Percentiles rank a stretch among this genome's conserved stretches.
Conservation (phyloP, 2,888 invertebrate species). For the Noctua janthina region DNA sequence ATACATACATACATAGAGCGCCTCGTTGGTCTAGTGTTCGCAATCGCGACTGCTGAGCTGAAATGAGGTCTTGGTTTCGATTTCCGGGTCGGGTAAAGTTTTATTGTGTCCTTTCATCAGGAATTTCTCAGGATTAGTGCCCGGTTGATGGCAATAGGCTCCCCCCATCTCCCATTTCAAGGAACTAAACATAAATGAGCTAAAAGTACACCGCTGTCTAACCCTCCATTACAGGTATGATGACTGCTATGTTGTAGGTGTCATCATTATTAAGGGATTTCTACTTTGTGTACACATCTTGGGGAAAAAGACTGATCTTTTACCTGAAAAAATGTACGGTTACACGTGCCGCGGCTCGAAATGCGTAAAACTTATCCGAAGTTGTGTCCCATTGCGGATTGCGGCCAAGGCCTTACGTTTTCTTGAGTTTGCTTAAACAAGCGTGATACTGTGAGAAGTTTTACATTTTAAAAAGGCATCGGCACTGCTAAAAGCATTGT, state of each 20-base stretch:
- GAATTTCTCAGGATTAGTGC: not conserved
- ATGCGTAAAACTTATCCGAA: not conserved
- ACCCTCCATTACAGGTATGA: not conserved
- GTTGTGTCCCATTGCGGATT: constrained; percentile 6
- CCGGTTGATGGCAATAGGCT: not conserved
- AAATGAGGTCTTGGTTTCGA: too few species aligned
- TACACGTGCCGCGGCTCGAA: constrained; percentile 9
- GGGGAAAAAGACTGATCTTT: not conserved
- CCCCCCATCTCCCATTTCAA: not conserved
- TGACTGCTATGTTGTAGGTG: not conserved
- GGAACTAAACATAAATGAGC: not conserved
- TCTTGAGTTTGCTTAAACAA: not conserved
- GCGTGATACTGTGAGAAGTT: not conserved
- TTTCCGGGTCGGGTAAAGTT: too few species aligned
- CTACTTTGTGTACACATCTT: not conserved
- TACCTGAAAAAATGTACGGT: not conserved
- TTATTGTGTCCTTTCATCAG: too few species aligned
- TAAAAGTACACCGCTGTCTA: not conserved
- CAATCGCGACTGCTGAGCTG: too few species aligned
- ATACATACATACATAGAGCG: too few species aligned
- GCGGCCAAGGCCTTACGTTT: not conserved
- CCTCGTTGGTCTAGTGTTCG: too few species aligned
- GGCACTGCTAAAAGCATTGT: not conserved
- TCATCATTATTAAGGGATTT: not conserved
- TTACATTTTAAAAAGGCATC: not conserved